Percentiles rank a stretch among this genome's conserved stretches.
These are phyloP conservation scores for Rousettus leschenaultii DNA, from an alignment of 2,113 vertebrate species.

Conservation along the genomic window DNA sequence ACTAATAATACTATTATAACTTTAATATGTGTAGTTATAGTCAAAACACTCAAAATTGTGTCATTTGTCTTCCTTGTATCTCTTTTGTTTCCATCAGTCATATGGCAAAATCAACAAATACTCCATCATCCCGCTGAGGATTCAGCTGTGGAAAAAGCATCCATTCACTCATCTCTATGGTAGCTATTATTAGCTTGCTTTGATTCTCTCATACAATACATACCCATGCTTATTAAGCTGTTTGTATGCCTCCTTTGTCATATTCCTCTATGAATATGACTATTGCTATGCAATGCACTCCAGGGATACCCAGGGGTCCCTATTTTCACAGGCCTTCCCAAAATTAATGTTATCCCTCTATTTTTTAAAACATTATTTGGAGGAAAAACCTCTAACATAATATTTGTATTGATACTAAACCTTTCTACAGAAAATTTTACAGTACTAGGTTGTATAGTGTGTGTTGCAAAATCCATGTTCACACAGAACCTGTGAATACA, in stretches of 20 bases:
- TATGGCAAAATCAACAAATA: constrained; percentile 73
- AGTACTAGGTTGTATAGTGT: background rate
- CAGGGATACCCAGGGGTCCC: background rate
- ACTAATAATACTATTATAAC: background rate
- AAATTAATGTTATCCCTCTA: background rate
- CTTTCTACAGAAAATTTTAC: background rate
- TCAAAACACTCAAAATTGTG: constrained; percentile 68
- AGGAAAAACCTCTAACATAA: background rate
- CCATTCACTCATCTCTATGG: constrained; percentile 63
- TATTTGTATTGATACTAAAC: background rate
- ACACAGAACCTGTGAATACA: background rate
- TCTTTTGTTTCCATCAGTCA: constrained; percentile 80
- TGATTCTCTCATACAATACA: constrained; percentile 54
- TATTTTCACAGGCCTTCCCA: background rate
- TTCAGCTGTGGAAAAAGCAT: constrained; percentile 73
- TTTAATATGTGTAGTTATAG: background rate
- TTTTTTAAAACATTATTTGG: background rate
- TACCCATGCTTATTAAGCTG: constrained; percentile 67
- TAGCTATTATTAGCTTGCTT: constrained; percentile 73
- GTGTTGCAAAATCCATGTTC: background rate
- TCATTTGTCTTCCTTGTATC: constrained; percentile 55
- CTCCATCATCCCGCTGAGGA: constrained; percentile 73
- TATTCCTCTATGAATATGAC: constrained; percentile 26
- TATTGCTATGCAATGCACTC: background rate
- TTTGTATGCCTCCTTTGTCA: background rate